phyloP scores from a whole-genome alignment of 35 echinoderm and acorn worm genomes.

The Anneissia japonica region DNA sequence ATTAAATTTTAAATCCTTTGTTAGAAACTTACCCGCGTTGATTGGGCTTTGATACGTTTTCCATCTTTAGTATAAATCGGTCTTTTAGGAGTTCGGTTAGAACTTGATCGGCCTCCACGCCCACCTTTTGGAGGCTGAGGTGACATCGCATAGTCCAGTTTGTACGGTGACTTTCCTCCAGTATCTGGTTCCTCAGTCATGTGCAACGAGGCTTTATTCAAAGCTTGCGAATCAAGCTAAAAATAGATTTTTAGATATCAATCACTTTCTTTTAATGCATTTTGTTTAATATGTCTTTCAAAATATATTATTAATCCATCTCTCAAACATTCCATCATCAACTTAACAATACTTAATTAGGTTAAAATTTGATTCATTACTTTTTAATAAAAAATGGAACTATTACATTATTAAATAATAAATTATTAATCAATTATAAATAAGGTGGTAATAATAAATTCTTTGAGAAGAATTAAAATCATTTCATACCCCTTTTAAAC shows the following conservation, averaged over 20 bases:
- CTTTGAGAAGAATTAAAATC: neutral
- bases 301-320: neutral
- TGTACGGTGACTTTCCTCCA: constrained; percentile 70
- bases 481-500: constrained; percentile 63
- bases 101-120: neutral
- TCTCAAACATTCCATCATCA: no score
- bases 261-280: neutral
- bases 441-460: no score
- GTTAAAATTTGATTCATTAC: no score
- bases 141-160: constrained; percentile 43
- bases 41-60: constrained; percentile 29
- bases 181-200: constrained; percentile 65
- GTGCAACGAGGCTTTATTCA: constrained; percentile 65
- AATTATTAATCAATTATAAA: no score
- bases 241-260: neutral
- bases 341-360: no score
- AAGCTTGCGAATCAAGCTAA: constrained; percentile 70
- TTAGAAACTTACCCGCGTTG: constrained; percentile 74
- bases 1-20: neutral
- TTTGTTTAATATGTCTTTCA: neutral
- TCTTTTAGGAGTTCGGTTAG: constrained; percentile 18
- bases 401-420: no score
- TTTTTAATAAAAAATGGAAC: no score
- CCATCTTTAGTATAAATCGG: constrained; percentile 49
- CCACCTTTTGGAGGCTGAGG: constrained; percentile 16